Conservation (phyloP, 2,888 invertebrate genomes). For the Cantharis lateralis region DNA sequence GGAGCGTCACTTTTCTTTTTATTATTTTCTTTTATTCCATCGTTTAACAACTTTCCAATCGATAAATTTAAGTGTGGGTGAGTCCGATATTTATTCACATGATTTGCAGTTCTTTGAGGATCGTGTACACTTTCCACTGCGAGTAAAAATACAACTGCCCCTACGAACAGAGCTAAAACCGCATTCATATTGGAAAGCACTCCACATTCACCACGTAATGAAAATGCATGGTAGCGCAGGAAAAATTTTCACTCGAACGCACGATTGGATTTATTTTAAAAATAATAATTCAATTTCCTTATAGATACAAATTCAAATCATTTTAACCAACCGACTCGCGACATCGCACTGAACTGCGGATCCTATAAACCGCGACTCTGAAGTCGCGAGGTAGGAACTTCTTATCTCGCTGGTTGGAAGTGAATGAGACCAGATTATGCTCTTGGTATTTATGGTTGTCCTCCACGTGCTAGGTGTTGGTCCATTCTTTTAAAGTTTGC, state of each 20-base stretch:
- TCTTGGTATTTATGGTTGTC: slow-evolving; percentile 27
- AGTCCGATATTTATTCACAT: slow-evolving; percentile 8
- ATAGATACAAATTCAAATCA: slow-evolving; percentile 4
- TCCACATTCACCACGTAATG: slow-evolving; percentile 8
- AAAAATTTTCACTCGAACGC: background rate
- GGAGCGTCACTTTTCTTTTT: slow-evolving; percentile 6
- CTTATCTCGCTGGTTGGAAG: slow-evolving; percentile 21
- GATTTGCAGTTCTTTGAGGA: slow-evolving; percentile 8
- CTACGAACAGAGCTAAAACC: slow-evolving; percentile 16
- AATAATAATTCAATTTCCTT: background rate
- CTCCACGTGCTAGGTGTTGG: slow-evolving; percentile 26
- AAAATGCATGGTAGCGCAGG: slow-evolving; percentile 17
- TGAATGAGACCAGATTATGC: slow-evolving; percentile 27
- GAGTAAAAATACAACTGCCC: slow-evolving; percentile 20
- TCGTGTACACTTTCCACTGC: slow-evolving; percentile 18
- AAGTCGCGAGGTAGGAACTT: slow-evolving; percentile 30
- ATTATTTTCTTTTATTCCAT: background rate
- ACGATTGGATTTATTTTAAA: background rate
- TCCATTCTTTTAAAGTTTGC: slow-evolving; percentile 13
- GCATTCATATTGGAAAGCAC: slow-evolving; percentile 19
- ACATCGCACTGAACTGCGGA: slow-evolving; percentile 30
- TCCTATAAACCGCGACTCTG: slow-evolving; percentile 22
- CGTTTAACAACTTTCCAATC: background rate
- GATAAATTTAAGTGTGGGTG: background rate
- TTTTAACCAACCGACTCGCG: slow-evolving; percentile 23